A percentile compares a stretch with the other conserved stretches of the same genome.
Conservation (phyloP, 2,888 invertebrate species). For the Strigamia transsilvanica region DNA sequence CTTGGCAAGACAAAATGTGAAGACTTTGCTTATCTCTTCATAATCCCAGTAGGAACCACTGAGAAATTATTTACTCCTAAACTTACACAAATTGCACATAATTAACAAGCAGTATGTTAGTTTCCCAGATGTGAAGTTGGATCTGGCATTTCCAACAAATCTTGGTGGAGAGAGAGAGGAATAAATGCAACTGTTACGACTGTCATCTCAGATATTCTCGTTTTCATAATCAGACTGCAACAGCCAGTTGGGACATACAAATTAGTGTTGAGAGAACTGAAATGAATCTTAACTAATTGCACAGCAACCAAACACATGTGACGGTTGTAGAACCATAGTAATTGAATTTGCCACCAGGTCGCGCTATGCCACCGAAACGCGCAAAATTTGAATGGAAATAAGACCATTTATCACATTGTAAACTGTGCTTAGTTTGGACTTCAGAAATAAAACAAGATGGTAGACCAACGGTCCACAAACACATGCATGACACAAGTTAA, state of each 20-base stretch:
- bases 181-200: neutral
- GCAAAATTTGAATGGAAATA: too few species aligned
- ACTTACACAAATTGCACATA: constrained; percentile 45
- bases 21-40: constrained; percentile 25
- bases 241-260: constrained; percentile 36
- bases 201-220: constrained; percentile 22
- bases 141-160: constrained; percentile 35
- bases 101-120: constrained; percentile 38
- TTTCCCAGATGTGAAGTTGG: constrained; percentile 3
- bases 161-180: neutral
- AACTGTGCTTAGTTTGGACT: too few species aligned
- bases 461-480: too few species aligned
- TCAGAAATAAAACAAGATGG: too few species aligned
- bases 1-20: neutral
- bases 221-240: constrained; percentile 42
- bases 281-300: constrained; percentile 38
- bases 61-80: constrained; percentile 28
- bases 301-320: neutral
- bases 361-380: too few species aligned
- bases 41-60: constrained; percentile 41
- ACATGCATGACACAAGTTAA: too few species aligned
- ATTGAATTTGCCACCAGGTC: too few species aligned
- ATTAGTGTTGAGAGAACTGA: constrained; percentile 5
- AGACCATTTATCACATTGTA: too few species aligned
- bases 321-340: too few species aligned